Conservation (phyloP, 2,888 invertebrate species). For the Corythucha ciliata region DNA sequence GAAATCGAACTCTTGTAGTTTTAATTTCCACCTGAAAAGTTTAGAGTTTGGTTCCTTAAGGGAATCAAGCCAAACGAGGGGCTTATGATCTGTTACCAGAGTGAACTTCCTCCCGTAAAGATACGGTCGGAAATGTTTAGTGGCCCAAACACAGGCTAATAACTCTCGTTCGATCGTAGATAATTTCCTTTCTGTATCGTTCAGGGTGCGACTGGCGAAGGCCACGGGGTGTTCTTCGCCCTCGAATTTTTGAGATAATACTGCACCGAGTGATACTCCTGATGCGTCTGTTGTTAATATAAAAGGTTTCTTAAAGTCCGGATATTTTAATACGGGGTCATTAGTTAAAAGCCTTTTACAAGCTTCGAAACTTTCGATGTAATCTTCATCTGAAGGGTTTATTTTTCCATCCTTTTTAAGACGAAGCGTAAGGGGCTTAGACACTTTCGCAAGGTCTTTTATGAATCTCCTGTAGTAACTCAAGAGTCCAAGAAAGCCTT, state of each 20-base stretch:
- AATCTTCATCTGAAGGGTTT: conserved; percentile 4
- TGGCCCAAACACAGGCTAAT: conserved; percentile 11
- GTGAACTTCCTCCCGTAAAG: neutral
- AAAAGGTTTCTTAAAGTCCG: conserved; percentile 37
- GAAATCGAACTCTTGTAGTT: conserved; percentile 31
- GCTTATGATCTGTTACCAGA: conserved; percentile 4
- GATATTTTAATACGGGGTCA: conserved; percentile 34
- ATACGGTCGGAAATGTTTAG: conserved; percentile 1
- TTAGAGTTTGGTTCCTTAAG: conserved; percentile 13
- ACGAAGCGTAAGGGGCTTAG: conserved; percentile 34
- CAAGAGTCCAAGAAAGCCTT: conserved; percentile 4
- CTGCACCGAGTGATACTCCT: conserved; percentile 27
- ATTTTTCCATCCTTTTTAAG: conserved; percentile 32
- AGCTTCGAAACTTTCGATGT: conserved; percentile 11
- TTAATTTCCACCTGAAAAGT: conserved; percentile 8
- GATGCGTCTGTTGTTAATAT: conserved; percentile 38
- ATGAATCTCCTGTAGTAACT: conserved; percentile 13
- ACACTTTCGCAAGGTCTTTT: conserved; percentile 32
- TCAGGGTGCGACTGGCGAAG: conserved; percentile 40
- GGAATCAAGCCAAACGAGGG: conserved; percentile 12
- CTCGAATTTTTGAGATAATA: conserved; percentile 35
- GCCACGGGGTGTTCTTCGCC: conserved; percentile 34
- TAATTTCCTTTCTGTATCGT: conserved; percentile 24
- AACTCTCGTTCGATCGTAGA: neutral
- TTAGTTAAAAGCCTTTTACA: conserved; percentile 20